These are phyloP conservation scores for Leptinotarsa lineolata DNA, from an alignment of 1,140 invertebrate genomes.

Conservation along the genomic window DNA sequence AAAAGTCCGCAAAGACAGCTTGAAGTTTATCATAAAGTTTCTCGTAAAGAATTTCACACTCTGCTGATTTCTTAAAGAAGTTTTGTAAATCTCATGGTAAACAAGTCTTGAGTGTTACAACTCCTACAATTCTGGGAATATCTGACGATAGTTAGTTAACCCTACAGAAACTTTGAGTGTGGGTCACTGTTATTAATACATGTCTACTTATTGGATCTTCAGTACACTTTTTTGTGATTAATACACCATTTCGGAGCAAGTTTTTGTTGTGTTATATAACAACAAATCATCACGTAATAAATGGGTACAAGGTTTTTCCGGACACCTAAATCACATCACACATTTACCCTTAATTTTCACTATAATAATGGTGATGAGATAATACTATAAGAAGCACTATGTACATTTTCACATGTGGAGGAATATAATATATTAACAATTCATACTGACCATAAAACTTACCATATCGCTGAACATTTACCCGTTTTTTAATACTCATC, in stretches of 20 bases:
- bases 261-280: slow-evolving; percentile 14
- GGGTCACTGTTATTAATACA: slow-evolving; percentile 2
- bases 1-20: too few relatives aligned
- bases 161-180: background rate
- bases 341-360: background rate
- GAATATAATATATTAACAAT: slow-evolving; percentile 9
- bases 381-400: background rate
- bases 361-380: background rate
- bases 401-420: slow-evolving; percentile 8
- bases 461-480: background rate
- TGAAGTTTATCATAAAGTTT: too few relatives aligned
- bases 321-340: background rate
- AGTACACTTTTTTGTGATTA: slow-evolving; percentile 25
- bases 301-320: background rate
- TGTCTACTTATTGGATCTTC: slow-evolving; percentile 9
- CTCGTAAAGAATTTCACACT: too few relatives aligned
- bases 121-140: too few relatives aligned
- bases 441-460: background rate
- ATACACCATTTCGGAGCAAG: slow-evolving; percentile 18
- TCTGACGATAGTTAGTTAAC: too few relatives aligned
- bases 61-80: too few relatives aligned
- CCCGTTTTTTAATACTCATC: background rate
- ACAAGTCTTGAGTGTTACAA: too few relatives aligned
- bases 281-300: slow-evolving; percentile 1
- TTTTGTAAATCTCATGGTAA: too few relatives aligned